Evolutionary conservation across 2,797 vertebrate species (phyloP).

Genomic region (Takifugu rubripes): DNA sequence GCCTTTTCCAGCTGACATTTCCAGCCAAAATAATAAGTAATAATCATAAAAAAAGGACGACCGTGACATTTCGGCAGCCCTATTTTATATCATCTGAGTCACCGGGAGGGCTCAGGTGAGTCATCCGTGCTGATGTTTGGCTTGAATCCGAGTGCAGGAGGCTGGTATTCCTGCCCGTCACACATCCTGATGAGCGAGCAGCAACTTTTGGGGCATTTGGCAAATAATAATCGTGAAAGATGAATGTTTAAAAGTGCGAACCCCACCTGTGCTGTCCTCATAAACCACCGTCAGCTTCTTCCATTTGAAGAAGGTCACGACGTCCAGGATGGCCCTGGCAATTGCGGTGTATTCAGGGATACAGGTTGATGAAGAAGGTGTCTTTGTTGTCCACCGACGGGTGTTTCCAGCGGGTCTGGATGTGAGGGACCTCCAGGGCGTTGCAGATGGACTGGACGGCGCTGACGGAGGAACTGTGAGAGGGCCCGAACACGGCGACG

Average conservation of each 20-base stretch:
- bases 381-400: constrained; percentile 91
- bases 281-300: constrained; percentile 91
- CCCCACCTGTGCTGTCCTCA: constrained; percentile 88
- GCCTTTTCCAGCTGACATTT: constrained; percentile 46
- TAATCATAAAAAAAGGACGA: constrained; percentile 30
- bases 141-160: constrained; percentile 23
- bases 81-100: constrained; percentile 27
- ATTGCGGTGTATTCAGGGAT: constrained; percentile 92
- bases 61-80: constrained; percentile 54
- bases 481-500: constrained; percentile 91
- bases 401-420: constrained; percentile 96
- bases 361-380: constrained; percentile 94
- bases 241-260: not conserved
- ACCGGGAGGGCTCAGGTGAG: not conserved
- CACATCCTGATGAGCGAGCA: constrained; percentile 22
- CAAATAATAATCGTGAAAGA: constrained; percentile 22
- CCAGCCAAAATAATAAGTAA: constrained; percentile 26
- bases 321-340: constrained; percentile 90
- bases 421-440: constrained; percentile 94
- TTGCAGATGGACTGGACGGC: constrained; percentile 98
- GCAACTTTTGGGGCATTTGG: constrained; percentile 10
- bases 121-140: constrained; percentile 12
- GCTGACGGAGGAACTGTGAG: constrained; percentile 92
- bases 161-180: constrained; percentile 36
- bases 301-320: constrained; percentile 94